phyloP scores from a whole-genome alignment of 2,113 vertebrate species.

The Nicator chloris region DNA sequence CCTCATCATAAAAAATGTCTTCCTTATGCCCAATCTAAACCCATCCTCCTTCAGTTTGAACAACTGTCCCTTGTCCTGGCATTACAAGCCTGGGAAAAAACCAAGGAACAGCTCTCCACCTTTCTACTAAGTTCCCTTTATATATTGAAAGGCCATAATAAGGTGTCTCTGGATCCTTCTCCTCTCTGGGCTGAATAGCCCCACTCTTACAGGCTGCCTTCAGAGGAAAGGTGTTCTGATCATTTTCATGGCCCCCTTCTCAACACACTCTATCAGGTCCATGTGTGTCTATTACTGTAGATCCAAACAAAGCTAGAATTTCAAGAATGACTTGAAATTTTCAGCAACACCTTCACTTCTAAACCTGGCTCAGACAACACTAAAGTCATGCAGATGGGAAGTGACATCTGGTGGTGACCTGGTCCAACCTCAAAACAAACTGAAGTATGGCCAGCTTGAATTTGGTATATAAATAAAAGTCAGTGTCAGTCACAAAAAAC shows the following conservation, averaged over 20 bases:
- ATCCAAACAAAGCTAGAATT: neutral
- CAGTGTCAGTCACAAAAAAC: neutral
- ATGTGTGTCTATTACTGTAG: neutral
- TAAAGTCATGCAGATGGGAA: neutral
- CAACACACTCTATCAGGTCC: neutral
- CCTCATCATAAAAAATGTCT: neutral
- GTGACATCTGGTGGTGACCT: neutral
- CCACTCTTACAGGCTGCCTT: neutral
- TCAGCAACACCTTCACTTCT: neutral
- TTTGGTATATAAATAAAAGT: neutral
- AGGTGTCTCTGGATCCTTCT: neutral
- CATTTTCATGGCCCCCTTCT: neutral
- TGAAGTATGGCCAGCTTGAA: neutral
- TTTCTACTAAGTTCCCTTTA: neutral
- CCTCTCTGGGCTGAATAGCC: neutral
- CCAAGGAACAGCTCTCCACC: neutral
- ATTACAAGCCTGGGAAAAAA: neutral
- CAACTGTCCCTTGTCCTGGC: neutral
- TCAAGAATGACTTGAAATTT: neutral
- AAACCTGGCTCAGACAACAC: neutral
- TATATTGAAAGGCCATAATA: neutral
- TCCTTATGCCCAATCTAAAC: neutral
- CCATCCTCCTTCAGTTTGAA: neutral
- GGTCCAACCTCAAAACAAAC: neutral
- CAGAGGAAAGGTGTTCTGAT: neutral